Evolutionary conservation across 2,888 invertebrate species (phyloP).

Genomic region (Tipula confusa): DNA sequence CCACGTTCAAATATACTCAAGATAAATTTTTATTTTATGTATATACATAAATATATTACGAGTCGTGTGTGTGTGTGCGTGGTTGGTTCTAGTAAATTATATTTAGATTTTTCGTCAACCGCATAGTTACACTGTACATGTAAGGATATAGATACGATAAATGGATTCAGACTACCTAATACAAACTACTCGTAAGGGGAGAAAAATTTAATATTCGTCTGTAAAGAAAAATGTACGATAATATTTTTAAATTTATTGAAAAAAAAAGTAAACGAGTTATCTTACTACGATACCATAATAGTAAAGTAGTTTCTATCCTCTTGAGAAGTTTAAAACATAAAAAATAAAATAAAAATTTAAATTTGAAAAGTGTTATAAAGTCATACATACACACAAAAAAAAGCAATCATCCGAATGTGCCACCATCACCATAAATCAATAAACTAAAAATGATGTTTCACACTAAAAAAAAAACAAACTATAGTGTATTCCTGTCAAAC

Average conservation of each 20-base stretch:
- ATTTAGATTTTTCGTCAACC: not conserved
- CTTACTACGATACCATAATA: not conserved
- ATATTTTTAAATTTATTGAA: not conserved
- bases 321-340: not conserved
- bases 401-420: not conserved
- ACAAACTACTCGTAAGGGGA: not conserved
- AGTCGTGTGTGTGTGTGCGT: not conserved
- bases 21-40: not conserved
- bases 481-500: slow-evolving; percentile 5
- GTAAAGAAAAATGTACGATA: slow-evolving; percentile 4
- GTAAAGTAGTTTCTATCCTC: not conserved
- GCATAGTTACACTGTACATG: not conserved
- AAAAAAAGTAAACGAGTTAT: not conserved
- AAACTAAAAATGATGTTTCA: not conserved
- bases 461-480: slow-evolving; percentile 13
- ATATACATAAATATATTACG: not conserved
- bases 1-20: not conserved
- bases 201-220: not conserved
- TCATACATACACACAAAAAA: not conserved
- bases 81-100: not conserved
- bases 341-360: not conserved
- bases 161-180: not conserved
- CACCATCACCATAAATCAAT: slow-evolving; percentile 3
- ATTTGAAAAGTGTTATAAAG: slow-evolving; percentile 15
- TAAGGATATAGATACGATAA: not conserved